Evolutionary conservation across 1,140 invertebrate genomes (phyloP), one percentile per base, ranked within the genome.

Genomic region (Drosophila lacertosa): DNA sequence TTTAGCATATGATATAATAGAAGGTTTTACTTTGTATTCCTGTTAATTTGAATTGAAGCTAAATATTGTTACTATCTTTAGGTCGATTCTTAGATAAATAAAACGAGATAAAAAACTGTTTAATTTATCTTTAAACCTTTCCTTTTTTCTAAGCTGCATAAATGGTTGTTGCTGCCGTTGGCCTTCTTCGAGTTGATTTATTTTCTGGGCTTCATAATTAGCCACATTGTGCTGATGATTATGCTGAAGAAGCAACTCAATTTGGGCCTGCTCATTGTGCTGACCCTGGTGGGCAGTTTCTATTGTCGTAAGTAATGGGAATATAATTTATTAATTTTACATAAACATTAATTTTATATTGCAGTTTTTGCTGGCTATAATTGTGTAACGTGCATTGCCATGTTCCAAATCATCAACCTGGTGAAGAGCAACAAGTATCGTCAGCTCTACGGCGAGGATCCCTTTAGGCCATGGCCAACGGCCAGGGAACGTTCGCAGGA

Each of bases 361-460:
- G 5, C 13, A 90, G 88, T 90, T 0, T 89, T 79, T 47, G 59
- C 89, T n/a, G 89, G 68, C 29, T 90, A 90, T n/a, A 90, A 90
- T 13, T 75, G 63, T 47, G n/a, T 74, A 1, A 70, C 89, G 1
- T 83, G 81, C 22, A 42, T 90, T 37, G 89, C 89, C 18, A 76
- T 90, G 70, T 90, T 74, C 37, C 89, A 90, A 40, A 77, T 90
- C 3, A 83, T 90, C 10, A 39, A 26, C 0, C 62, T 90, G n/a
- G 74, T 90, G 5, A 68, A 60, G 7, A 83, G 75, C 15, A 13
- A 47, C 13, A 82, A 69, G 1, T 90, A 90, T 16, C 75, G 89
- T 2, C 67, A 77, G 29, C 69, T 90, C 2, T 90, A 90, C 18
- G 89, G 89, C n/a, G 84, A 90, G n/a, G 89, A 90, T 80, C 89